These are phyloP conservation scores for Adoxophyes honmai DNA, from an alignment of 1,140 invertebrate species.

Conservation along the genomic window DNA sequence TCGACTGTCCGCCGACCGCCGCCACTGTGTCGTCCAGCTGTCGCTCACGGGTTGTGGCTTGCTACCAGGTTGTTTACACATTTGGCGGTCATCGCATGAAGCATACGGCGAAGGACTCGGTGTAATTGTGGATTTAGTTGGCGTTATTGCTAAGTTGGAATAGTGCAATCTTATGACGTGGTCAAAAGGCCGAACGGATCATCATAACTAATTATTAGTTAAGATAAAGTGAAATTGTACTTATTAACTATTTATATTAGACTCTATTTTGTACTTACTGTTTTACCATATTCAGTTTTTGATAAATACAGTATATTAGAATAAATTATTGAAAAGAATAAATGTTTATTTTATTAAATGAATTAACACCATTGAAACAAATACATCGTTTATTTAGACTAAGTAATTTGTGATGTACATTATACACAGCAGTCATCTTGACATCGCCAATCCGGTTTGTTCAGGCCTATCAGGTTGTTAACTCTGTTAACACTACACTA, in stretches of 20 bases:
- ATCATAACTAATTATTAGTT: constrained; percentile 46
- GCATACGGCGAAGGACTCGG: too few relatives aligned
- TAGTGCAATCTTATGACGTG: too few relatives aligned
- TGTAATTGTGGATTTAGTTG: too few relatives aligned
- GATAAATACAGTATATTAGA: constrained; percentile 27
- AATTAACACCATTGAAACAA: constrained; percentile 48
- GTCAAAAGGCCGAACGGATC: too few relatives aligned
- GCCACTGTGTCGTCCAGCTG: too few relatives aligned
- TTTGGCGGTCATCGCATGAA: too few relatives aligned
- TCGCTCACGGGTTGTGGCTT: too few relatives aligned
- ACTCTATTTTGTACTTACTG: constrained; percentile 65
- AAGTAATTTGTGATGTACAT: constrained; percentile 70
- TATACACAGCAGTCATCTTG: constrained; percentile 41
- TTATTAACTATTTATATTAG: constrained; percentile 37
- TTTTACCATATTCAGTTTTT: constrained; percentile 39
- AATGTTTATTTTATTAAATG: constrained; percentile 15
- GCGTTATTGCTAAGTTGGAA: too few relatives aligned
- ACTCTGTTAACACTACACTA: constrained; percentile 11
- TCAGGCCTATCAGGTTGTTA: constrained; percentile 15
- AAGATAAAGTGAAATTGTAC: constrained; percentile 50
- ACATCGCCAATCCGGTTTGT: constrained; percentile 25
- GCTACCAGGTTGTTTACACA: too few relatives aligned
- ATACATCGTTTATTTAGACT: constrained; percentile 56
- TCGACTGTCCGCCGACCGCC: too few relatives aligned
- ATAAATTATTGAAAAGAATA: constrained; percentile 29